Base-by-base conservation (phyloP, 1,140 invertebrate genomes). In the Heliconius hewitsoni region DNA sequence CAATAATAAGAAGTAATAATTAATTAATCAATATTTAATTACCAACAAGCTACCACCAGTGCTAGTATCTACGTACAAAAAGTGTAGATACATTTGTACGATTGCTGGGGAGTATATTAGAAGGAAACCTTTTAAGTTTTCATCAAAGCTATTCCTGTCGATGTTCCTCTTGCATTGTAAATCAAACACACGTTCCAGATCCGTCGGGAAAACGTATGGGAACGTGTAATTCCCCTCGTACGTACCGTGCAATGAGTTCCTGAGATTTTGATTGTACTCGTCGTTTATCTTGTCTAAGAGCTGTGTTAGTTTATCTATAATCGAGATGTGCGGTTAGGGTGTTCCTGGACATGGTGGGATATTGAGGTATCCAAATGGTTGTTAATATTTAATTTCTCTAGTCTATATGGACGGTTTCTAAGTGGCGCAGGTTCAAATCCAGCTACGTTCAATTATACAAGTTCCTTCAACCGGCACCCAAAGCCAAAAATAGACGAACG, bases 41-140 rank as follows among this genome's bases (percentile, higher is more conserved):
- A 66, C 3, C 60, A 13, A 30, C 1, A 66, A 66, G 9, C n/a
- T 60, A 60, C n/a, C 1, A 60, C n/a, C 27, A 66, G 23, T 6
- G 8, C n/a, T 57, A 13, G n/a, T 30, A 11, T 66, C 3, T 66
- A 66, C 11, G 23, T 66, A 66, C n/a, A 66, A 78, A 23, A 57
- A 73, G 42, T 39, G 60, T 77, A 60, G 23, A 42, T 77, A 77
- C 90, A 90, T 88, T 91, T 93, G 84, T 93, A 93, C 81, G 90
- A 89, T 84, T 93, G 91, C 87, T 81, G 83, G 73, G 79, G 70
- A 81, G 83, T 82, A 88, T 89, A 92, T 90, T 89, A 84, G 73
- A 80, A 74, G 84, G 93, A 93, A 93, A 94, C 93, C 91, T 94
- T 90, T 89, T 81, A 93, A 93, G 84, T 93, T 93, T 88, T 93